phyloP scores from a whole-genome alignment of 2,113 vertebrate species.

The Psittacula cyanocephala region DNA sequence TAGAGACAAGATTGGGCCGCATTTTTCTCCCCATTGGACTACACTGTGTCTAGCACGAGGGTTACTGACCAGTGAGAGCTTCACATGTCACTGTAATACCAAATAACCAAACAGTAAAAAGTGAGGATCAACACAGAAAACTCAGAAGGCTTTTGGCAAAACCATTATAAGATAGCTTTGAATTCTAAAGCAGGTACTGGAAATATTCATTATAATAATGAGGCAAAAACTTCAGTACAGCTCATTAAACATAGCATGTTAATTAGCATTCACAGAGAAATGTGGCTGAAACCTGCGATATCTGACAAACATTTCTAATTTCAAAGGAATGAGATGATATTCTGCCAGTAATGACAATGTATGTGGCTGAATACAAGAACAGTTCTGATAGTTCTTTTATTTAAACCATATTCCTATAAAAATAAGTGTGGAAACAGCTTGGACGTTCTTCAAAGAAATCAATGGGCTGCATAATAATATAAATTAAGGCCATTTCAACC shows the following conservation, averaged over 20 bases:
- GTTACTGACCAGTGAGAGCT: not conserved
- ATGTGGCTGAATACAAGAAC: slow-evolving; percentile 61
- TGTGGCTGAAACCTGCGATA: slow-evolving; percentile 19
- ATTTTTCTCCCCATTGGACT: not conserved
- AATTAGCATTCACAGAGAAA: slow-evolving; percentile 44
- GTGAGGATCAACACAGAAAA: not conserved
- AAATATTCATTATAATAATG: not conserved
- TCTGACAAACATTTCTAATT: slow-evolving; percentile 50
- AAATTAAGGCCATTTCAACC: slow-evolving; percentile 67
- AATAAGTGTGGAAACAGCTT: slow-evolving; percentile 70
- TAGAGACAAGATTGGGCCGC: not conserved
- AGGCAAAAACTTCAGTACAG: not conserved
- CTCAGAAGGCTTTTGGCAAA: not conserved
- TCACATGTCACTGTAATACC: not conserved
- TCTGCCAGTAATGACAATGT: slow-evolving; percentile 68
- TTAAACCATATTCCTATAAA: slow-evolving; percentile 72
- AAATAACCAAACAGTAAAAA: not conserved
- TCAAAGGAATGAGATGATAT: slow-evolving; percentile 66
- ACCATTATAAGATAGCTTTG: not conserved
- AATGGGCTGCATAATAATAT: slow-evolving; percentile 66
- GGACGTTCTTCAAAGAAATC: slow-evolving; percentile 71
- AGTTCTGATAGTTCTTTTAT: slow-evolving; percentile 68
- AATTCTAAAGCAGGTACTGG: not conserved
- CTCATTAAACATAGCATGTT: not conserved
- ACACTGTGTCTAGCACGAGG: not conserved